These are phyloP conservation scores for Mastomys coucha DNA, from an alignment of 2,113 vertebrate genomes.

Conservation along the genomic window DNA sequence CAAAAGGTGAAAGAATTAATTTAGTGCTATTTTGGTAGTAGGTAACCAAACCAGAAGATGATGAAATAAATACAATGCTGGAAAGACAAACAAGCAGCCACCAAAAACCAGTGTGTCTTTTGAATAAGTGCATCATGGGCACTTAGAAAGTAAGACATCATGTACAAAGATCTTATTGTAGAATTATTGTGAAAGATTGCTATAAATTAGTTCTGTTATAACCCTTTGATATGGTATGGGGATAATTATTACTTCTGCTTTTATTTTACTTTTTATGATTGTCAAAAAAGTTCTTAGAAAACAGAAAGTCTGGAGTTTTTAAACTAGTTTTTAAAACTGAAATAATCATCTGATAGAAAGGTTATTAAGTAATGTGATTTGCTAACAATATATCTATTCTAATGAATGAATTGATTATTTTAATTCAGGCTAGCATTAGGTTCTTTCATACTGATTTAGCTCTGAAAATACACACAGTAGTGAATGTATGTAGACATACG, in stretches of 20 bases:
- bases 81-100: no score
- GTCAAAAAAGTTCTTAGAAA: neutral
- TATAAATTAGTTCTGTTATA: neutral
- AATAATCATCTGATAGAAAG: constrained; percentile 3
- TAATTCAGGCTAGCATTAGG: constrained; percentile 40
- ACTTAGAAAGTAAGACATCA: constrained; percentile 23
- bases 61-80: constrained; percentile 13
- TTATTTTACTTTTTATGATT: constrained; percentile 58
- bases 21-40: neutral
- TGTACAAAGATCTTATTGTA: neutral
- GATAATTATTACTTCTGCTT: neutral
- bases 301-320: neutral
- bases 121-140: neutral
- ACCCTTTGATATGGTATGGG: neutral
- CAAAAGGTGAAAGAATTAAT: neutral
- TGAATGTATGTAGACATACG: neutral
- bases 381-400: neutral
- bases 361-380: constrained; percentile 50
- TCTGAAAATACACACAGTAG: neutral
- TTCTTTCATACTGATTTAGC: neutral
- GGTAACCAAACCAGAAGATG: neutral
- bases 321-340: constrained; percentile 44
- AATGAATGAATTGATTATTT: constrained; percentile 57
- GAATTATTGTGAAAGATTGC: neutral
- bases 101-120: constrained; percentile 69